Base-by-base conservation (phyloP, 2,888 invertebrate genomes). In the Pocota personata region DNA sequence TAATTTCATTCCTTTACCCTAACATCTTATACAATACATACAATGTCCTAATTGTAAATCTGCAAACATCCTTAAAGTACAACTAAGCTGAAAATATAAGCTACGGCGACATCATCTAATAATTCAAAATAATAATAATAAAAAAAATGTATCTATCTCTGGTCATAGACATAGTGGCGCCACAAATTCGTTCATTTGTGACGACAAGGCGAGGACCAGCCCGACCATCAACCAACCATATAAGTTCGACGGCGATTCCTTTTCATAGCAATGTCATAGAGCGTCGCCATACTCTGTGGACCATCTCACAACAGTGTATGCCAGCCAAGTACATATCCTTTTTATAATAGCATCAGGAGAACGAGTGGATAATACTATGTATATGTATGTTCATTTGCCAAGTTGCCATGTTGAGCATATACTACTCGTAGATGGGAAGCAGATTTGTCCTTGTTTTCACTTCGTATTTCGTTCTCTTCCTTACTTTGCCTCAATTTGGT, bases 391-490 rank as follows among this genome's bases (percentile, higher is more conserved):
- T 83, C 73, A 78, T 83, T 67, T 79, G 73, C 72, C 83, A 83
- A 83, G 73, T 83, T 79, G 71, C 82, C 72, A 78, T 78, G 78
- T 71, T 78, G 43, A 66, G 71, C 58, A 82, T 58, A 14, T 40
- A 40, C 40, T 40, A n/a, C 40, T 40, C 14, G 40, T 40, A 46
- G 46, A 67, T 79, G 46, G 50, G 60, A 35, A 46, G 40, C 52
- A 79, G 67, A 73, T 73, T 83, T 67, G 78, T 79, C 79, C 78
- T 83, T 83, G 78, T 83, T 83, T 73, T 62, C 67, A 79, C 83
- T 79, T 83, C 37, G 52, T 66, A 30, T 55, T 27, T 24, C 12
- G n/a, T 48, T 16, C 19, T 14, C 43, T 43, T 64, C 43, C 27
- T 14, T 14, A 5, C 2, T 21, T 57, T 24, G 27, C 16, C 24